phyloP scores from a whole-genome alignment of 2,888 invertebrate species.

The Notodonta dromedarius region DNA sequence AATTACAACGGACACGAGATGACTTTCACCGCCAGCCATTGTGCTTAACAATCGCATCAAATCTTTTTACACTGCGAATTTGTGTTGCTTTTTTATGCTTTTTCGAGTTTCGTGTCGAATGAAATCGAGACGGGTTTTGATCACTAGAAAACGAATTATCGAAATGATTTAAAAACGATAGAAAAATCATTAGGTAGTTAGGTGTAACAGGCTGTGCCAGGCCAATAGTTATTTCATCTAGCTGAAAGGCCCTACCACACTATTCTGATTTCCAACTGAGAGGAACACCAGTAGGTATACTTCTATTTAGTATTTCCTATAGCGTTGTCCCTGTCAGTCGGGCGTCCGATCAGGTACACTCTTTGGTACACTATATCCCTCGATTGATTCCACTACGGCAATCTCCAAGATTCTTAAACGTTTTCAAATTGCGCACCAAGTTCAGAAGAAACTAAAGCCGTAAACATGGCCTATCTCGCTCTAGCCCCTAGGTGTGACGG shows the following conservation, averaged over 20 bases:
- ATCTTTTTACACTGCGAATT: constrained; percentile 13
- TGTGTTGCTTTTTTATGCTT: neutral
- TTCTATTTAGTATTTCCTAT: too few species aligned
- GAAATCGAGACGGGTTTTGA: neutral
- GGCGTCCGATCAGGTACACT: too few species aligned
- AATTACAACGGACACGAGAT: constrained; percentile 35
- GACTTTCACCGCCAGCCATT: constrained; percentile 30
- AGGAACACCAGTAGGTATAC: too few species aligned
- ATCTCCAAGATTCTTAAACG: too few species aligned
- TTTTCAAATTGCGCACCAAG: constrained; percentile 8
- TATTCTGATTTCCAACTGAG: too few species aligned
- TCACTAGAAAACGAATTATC: neutral
- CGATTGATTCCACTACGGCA: too few species aligned
- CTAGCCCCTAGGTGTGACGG: constrained; percentile 28
- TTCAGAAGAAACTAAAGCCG: constrained; percentile 32
- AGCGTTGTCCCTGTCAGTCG: too few species aligned
- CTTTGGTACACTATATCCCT: too few species aligned
- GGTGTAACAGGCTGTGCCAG: too few species aligned
- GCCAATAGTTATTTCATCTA: too few species aligned
- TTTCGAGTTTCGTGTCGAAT: neutral
- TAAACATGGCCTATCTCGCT: constrained; percentile 37
- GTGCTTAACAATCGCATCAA: constrained; percentile 18
- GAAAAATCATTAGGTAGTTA: too few species aligned
- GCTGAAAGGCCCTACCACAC: too few species aligned
- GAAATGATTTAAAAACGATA: neutral